phyloP scores from a whole-genome alignment of 2,113 vertebrate genomes.

The Cochlearius cochlearius region DNA sequence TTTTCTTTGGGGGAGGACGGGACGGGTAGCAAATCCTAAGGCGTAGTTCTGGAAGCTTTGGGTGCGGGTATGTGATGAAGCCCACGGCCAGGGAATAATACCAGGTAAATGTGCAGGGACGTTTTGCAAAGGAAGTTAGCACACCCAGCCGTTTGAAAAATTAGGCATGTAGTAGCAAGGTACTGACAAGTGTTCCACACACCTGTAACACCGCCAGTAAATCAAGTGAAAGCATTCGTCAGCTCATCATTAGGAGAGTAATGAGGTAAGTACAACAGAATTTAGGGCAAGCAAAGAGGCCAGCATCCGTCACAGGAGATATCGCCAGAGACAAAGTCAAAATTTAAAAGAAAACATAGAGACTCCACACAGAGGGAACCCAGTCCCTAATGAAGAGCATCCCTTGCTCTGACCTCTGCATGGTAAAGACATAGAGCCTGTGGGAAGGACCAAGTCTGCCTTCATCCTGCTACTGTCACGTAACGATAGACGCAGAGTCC shows the following conservation, averaged over 20 bases:
- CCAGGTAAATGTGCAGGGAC: not conserved
- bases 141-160: slow-evolving; percentile 28
- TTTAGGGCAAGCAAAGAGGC: slow-evolving; percentile 43
- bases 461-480: not conserved
- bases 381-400: not conserved
- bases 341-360: not conserved
- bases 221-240: slow-evolving; percentile 50
- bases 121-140: slow-evolving; percentile 21
- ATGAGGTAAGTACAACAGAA: slow-evolving; percentile 57
- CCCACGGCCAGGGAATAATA: not conserved
- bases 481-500: not conserved
- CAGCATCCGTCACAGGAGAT: not conserved
- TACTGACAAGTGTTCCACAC: slow-evolving; percentile 55
- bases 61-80: not conserved
- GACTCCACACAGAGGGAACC: not conserved
- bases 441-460: not conserved
- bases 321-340: not conserved
- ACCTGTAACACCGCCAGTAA: slow-evolving; percentile 51
- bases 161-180: slow-evolving; percentile 55
- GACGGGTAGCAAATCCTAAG: not conserved
- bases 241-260: slow-evolving; percentile 36
- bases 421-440: not conserved
- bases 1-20: accelerated
- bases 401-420: not conserved
- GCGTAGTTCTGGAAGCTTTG: not conserved